Percentiles rank a stretch among this genome's conserved stretches.
Conservation (phyloP, 2,888 invertebrate species). For the Sinodicranocentrus sp. region DNA sequence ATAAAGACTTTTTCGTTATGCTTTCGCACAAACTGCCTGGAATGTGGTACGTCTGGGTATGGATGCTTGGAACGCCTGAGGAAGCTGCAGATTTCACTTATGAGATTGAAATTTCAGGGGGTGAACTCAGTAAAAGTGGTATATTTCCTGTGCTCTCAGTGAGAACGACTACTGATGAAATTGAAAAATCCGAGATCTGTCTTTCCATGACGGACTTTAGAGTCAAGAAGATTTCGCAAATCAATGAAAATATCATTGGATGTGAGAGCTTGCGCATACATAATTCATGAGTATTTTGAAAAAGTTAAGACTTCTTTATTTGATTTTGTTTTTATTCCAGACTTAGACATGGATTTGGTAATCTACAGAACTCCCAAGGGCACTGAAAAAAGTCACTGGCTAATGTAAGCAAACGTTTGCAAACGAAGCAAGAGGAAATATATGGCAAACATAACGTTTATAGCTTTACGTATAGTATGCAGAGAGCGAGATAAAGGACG, state of each 20-base stretch:
- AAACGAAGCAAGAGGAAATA: no score
- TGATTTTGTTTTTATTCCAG: conserved; percentile 10
- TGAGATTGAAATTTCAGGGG: conserved; percentile 66
- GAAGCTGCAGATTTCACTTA: conserved; percentile 62
- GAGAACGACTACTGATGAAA: conserved; percentile 51
- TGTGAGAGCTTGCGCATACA: no score
- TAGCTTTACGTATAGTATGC: no score
- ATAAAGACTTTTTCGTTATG: conserved; percentile 70
- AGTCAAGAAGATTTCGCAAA: conserved; percentile 43
- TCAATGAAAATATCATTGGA: conserved; percentile 32
- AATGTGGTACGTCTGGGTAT: conserved; percentile 71
- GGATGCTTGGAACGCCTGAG: conserved; percentile 66
- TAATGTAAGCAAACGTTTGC: no score
- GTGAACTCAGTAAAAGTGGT: conserved; percentile 33
- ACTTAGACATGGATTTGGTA: conserved; percentile 28
- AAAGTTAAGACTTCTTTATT: background rate
- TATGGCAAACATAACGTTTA: no score
- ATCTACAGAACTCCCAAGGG: conserved; percentile 15
- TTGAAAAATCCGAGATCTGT: conserved; percentile 52
- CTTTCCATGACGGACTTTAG: conserved; percentile 46
- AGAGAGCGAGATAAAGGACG: no score
- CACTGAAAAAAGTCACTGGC: background rate
- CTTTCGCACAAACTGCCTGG: conserved; percentile 57
- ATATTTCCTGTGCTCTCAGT: conserved; percentile 69
- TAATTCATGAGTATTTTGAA: conserved; percentile 11